phyloP scores from a whole-genome alignment of 2,797 vertebrate species.

The Otolemur crassicaudatus region DNA sequence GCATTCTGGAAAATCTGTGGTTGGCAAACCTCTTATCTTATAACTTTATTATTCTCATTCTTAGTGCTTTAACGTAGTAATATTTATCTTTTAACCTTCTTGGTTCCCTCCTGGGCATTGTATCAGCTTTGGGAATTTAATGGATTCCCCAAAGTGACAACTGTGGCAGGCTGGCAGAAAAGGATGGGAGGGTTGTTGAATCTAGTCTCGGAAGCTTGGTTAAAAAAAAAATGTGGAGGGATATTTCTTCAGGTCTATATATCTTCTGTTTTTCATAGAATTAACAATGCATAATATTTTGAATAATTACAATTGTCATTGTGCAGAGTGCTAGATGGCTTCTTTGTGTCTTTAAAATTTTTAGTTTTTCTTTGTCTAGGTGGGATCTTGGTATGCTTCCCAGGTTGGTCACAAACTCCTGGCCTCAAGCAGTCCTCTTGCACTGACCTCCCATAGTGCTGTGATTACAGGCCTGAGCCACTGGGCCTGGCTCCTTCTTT shows the following conservation, averaged over 20 bases:
- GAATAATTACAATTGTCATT: background rate
- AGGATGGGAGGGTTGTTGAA: background rate
- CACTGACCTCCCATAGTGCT: background rate
- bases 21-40: background rate
- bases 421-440: background rate
- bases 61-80: constrained; percentile 25
- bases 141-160: background rate
- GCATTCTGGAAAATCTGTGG: constrained; percentile 15
- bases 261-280: background rate
- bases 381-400: background rate
- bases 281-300: background rate
- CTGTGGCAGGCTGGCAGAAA: background rate
- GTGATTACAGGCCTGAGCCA: background rate
- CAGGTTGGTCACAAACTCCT: background rate
- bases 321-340: background rate
- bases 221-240: background rate
- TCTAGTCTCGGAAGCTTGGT: background rate
- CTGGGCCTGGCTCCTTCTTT: background rate
- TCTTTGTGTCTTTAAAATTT: background rate
- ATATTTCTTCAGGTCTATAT: background rate
- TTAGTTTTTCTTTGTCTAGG: background rate
- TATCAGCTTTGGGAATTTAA: constrained; percentile 15
- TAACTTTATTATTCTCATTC: background rate
- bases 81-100: constrained; percentile 38
- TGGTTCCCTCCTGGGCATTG: constrained; percentile 42